Percentiles rank a stretch among this genome's conserved stretches.
phyloP scores from a whole-genome alignment of 1,140 invertebrate genomes.

The Tachypleus tridentatus region DNA sequence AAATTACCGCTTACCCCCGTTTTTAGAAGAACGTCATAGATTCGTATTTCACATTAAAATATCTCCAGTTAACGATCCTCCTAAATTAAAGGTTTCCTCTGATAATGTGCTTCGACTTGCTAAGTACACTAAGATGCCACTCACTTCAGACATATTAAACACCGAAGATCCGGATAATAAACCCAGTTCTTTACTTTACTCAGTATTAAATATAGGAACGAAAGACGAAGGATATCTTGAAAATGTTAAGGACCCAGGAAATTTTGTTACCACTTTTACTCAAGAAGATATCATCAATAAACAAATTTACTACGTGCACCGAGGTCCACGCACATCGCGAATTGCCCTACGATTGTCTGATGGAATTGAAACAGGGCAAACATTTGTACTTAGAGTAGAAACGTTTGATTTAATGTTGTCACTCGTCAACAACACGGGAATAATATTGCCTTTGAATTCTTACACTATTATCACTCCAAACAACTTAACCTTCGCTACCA shows the following conservation, averaged over 20 bases:
- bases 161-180: constrained; percentile 64
- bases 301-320: constrained; percentile 50
- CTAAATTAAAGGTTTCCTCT: constrained; percentile 56
- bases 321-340: constrained; percentile 22
- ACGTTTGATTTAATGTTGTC: constrained; percentile 64
- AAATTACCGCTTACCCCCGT: constrained; percentile 57
- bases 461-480: constrained; percentile 55
- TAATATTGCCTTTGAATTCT: constrained; percentile 62
- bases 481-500: constrained; percentile 76
- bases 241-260: constrained; percentile 38
- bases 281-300: constrained; percentile 54
- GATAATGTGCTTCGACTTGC: constrained; percentile 55
- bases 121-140: constrained; percentile 58
- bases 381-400: constrained; percentile 54
- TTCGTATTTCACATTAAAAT: constrained; percentile 75
- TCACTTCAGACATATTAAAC: constrained; percentile 60
- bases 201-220: constrained; percentile 36
- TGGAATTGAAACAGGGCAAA: constrained; percentile 59
- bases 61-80: constrained; percentile 76
- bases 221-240: constrained; percentile 41
- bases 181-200: constrained; percentile 41
- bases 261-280: constrained; percentile 46
- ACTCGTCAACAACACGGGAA: constrained; percentile 64
- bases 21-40: constrained; percentile 60
- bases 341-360: constrained; percentile 57